Evolutionary conservation across 1,140 invertebrate genomes (phyloP).

Genomic region (Cydia amplana): DNA sequence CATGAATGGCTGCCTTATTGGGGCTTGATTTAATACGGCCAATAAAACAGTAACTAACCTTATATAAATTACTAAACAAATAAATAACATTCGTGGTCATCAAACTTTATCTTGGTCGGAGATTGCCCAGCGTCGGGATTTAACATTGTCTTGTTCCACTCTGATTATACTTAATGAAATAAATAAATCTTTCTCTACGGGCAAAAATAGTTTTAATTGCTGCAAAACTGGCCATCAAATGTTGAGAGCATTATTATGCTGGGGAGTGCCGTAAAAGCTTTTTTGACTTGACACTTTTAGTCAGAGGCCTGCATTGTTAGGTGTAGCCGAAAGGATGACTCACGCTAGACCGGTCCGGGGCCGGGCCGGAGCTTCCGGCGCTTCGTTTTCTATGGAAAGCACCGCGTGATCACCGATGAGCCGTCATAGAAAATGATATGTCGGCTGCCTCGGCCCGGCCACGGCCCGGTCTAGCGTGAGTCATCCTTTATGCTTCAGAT

Average conservation of each 20-base stretch:
- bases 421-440: too few relatives aligned
- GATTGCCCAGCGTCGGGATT: slow-evolving; percentile 54
- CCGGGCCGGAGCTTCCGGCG: too few relatives aligned
- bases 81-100: slow-evolving; percentile 75
- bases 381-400: too few relatives aligned
- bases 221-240: slow-evolving; percentile 26
- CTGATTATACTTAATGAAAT: slow-evolving; percentile 35
- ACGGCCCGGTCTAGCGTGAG: too few relatives aligned
- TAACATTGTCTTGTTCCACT: slow-evolving; percentile 52
- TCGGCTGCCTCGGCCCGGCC: too few relatives aligned
- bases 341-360: too few relatives aligned
- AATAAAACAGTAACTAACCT: slow-evolving; percentile 80
- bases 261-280: neutral
- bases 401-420: too few relatives aligned
- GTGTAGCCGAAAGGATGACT: too few relatives aligned
- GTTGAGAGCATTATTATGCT: neutral
- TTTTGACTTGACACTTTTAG: neutral
- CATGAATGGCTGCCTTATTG: slow-evolving; percentile 79
- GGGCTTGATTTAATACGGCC: slow-evolving; percentile 76
- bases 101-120: slow-evolving; percentile 66
- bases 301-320: too few relatives aligned
- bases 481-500: too few relatives aligned
- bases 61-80: slow-evolving; percentile 80
- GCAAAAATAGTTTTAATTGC: slow-evolving; percentile 27
- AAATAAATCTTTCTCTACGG: slow-evolving; percentile 14